These are phyloP conservation scores for Volucella bombylans DNA, from an alignment of 2,888 invertebrate genomes.

Conservation along the genomic window DNA sequence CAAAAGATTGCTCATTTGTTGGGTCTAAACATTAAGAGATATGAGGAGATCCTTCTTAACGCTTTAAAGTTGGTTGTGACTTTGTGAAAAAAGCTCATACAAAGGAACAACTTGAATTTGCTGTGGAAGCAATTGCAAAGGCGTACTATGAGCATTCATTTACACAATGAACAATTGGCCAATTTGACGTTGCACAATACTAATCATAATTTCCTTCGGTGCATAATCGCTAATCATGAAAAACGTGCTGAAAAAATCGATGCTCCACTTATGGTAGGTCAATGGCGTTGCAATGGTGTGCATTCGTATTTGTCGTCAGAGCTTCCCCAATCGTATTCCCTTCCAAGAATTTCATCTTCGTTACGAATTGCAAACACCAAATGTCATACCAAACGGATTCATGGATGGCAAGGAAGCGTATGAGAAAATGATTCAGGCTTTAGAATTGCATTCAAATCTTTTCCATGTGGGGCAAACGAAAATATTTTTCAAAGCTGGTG, in stretches of 20 bases:
- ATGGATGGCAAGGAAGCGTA: conserved; percentile 99
- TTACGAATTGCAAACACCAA: conserved; percentile 98
- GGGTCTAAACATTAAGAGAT: conserved; percentile 95
- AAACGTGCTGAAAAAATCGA: conserved; percentile 99
- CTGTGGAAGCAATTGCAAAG: conserved; percentile 99
- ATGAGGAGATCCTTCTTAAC: conserved; percentile 98
- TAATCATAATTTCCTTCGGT: conserved; percentile 99
- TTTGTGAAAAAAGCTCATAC: conserved; percentile 99
- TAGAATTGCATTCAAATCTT: conserved; percentile 97
- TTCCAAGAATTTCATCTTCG: conserved; percentile 99
- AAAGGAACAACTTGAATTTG: conserved; percentile 99
- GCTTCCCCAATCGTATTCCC: conserved; percentile 99
- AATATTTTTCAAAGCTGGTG: conserved; percentile 99
- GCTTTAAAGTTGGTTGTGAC: conserved; percentile 99
- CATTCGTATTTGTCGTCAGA: conserved; percentile 99
- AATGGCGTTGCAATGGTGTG: conserved; percentile 99
- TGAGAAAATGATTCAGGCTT: conserved; percentile 98
- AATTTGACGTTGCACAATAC: conserved; percentile 97
- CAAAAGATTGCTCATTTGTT: conserved; percentile 99
- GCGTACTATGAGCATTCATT: conserved; percentile 98
- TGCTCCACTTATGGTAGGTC: conserved; percentile 97
- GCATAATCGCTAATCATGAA: conserved; percentile 99
- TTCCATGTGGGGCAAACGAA: conserved; percentile 99
- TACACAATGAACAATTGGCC: conserved; percentile 99
- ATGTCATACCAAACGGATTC: conserved; percentile 99